Percentiles rank a stretch among this genome's conserved stretches.
Conservation (phyloP, 2,113 vertebrate species). For the Otus sunia region DNA sequence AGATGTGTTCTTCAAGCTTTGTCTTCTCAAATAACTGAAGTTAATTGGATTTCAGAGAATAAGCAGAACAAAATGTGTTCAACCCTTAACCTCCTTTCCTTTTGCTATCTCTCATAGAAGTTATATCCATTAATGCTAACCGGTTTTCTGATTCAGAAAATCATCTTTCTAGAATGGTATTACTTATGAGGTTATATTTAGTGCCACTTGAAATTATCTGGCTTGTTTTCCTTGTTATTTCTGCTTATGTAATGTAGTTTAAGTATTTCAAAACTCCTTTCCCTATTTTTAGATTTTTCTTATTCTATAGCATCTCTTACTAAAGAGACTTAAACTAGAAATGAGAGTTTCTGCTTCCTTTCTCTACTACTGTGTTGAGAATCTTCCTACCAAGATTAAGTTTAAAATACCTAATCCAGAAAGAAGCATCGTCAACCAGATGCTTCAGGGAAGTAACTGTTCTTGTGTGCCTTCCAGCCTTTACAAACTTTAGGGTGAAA, state of each 20-base stretch:
- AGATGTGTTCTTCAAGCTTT: constrained; percentile 46
- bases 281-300: constrained; percentile 27
- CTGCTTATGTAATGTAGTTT: constrained; percentile 21
- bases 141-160: constrained; percentile 40
- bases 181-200: constrained; percentile 35
- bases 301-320: not conserved
- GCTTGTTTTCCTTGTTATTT: constrained; percentile 41
- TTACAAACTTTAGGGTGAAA: not conserved
- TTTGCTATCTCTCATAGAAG: constrained; percentile 9
- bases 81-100: constrained; percentile 54
- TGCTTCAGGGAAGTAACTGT: not conserved
- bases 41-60: constrained; percentile 66
- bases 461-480: not conserved
- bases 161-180: constrained; percentile 1
- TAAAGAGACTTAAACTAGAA: not conserved
- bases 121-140: constrained; percentile 36
- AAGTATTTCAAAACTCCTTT: constrained; percentile 32
- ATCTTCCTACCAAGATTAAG: constrained; percentile 2
- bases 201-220: constrained; percentile 37
- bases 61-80: constrained; percentile 58
- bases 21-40: constrained; percentile 62
- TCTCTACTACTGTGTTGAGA: not conserved
- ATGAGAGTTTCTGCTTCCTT: not conserved
- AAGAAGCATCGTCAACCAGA: not conserved
- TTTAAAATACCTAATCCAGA: constrained; percentile 1